A percentile compares a stretch with the other conserved stretches of the same genome.
Conservation (phyloP, 2,888 invertebrate genomes). For the Sycophila texana region DNA sequence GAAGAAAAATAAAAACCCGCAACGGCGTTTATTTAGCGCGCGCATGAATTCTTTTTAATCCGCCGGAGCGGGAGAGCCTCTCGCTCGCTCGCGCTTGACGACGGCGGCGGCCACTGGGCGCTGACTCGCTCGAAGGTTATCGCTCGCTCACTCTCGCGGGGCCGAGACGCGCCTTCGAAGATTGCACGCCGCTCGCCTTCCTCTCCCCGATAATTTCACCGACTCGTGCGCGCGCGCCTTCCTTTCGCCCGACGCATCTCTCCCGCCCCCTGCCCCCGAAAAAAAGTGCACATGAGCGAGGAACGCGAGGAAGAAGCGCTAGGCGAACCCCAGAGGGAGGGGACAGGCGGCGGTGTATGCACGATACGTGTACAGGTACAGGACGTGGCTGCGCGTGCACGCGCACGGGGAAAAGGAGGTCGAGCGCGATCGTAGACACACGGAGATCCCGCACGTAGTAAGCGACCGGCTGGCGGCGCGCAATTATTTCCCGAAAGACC, state of each 20-base stretch:
- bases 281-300: background rate
- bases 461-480: slow-evolving; percentile 30
- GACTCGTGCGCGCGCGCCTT: slow-evolving; percentile 12
- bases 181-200: slow-evolving; percentile 24
- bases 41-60: slow-evolving; percentile 36
- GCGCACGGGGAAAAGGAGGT: slow-evolving; percentile 51
- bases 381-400: slow-evolving; percentile 30
- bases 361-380: background rate
- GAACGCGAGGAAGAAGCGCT: background rate
- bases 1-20: background rate
- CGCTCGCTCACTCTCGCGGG: slow-evolving; percentile 36
- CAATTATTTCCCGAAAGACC: slow-evolving; percentile 57
- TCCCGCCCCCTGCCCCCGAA: background rate
- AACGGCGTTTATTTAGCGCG: slow-evolving; percentile 2
- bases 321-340: background rate
- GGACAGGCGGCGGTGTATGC: slow-evolving; percentile 19
- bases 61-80: background rate
- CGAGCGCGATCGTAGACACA: slow-evolving; percentile 51
- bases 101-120: background rate
- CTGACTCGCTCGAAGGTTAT: slow-evolving; percentile 52
- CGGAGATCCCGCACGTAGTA: slow-evolving; percentile 8
- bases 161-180: slow-evolving; percentile 22
- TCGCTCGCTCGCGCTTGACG: background rate
- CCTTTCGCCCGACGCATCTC: background rate
- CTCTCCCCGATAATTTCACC: slow-evolving; percentile 5